Conservation (phyloP, 2,113 vertebrate genomes). For the Notarius lentiginosus region DNA sequence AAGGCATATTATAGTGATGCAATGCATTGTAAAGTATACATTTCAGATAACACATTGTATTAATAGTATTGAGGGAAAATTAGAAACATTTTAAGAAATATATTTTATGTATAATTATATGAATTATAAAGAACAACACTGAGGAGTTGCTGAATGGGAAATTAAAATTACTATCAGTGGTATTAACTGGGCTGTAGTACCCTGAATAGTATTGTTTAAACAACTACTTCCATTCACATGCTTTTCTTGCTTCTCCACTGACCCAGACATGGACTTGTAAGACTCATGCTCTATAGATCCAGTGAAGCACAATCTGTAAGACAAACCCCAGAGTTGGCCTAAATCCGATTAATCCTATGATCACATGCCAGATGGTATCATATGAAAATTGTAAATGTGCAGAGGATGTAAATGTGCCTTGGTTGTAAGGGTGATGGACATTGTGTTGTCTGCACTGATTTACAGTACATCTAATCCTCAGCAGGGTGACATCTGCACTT, state of each 20-base stretch:
- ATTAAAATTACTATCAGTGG: not conserved
- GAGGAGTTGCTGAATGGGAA: not conserved
- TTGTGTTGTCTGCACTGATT: conserved; percentile 41
- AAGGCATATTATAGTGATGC: not conserved
- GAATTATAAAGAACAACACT: not conserved
- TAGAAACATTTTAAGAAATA: not conserved
- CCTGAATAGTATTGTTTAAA: conserved; percentile 51
- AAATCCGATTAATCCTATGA: conserved; percentile 61
- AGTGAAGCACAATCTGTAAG: not conserved
- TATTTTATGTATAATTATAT: not conserved
- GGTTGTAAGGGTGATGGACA: conserved; percentile 9
- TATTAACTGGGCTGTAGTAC: not conserved
- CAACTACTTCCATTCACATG: conserved; percentile 7
- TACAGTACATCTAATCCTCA: conserved; percentile 58
- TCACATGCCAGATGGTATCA: conserved; percentile 57
- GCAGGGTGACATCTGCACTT: conserved; percentile 60
- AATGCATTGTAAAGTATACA: not conserved
- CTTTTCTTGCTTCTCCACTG: conserved; percentile 33
- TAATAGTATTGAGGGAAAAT: not conserved
- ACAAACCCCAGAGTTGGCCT: conserved; percentile 25
- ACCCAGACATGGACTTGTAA: conserved; percentile 16
- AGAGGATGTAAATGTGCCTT: conserved; percentile 29
- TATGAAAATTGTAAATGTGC: conserved; percentile 61
- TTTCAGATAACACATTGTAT: not conserved
- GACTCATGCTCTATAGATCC: not conserved